Conservation (phyloP, 2,113 vertebrate genomes). For the Pardalotus punctatus region DNA sequence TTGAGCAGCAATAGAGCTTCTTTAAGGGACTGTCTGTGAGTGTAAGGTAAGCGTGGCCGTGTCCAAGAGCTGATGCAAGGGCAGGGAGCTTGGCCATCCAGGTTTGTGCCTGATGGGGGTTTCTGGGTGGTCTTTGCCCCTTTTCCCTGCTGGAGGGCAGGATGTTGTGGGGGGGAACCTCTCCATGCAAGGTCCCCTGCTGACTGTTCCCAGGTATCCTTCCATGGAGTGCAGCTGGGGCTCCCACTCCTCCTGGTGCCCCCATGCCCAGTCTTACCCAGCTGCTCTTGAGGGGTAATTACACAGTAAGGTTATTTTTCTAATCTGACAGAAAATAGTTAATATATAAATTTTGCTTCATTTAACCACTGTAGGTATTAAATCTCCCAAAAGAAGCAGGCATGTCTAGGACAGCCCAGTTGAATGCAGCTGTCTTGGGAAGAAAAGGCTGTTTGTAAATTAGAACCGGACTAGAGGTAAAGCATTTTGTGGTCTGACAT, state of each 20-base stretch:
- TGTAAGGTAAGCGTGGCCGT: accelerated
- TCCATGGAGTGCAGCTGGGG: neutral
- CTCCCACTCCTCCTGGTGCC: neutral
- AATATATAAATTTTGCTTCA: neutral
- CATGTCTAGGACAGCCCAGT: neutral
- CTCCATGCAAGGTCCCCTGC: neutral
- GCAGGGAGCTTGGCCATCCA: neutral
- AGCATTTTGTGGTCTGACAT: conserved; percentile 14
- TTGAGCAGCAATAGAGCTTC: neutral
- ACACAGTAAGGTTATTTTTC: neutral
- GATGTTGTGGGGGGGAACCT: accelerated
- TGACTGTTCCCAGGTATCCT: neutral
- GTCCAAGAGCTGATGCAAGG: no score
- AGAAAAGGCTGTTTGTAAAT: conserved; percentile 6
- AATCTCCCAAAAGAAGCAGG: neutral
- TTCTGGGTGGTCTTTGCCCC: neutral
- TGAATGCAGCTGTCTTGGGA: neutral
- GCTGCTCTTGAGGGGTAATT: neutral
- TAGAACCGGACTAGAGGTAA: neutral
- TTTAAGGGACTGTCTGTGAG: neutral
- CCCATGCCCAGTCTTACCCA: neutral
- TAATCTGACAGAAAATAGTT: neutral
- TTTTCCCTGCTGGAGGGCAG: neutral
- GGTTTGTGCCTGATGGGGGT: neutral
- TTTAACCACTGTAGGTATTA: neutral